Base-by-base conservation (phyloP, 2,888 invertebrate genomes). In the Tinea semifulvella region DNA sequence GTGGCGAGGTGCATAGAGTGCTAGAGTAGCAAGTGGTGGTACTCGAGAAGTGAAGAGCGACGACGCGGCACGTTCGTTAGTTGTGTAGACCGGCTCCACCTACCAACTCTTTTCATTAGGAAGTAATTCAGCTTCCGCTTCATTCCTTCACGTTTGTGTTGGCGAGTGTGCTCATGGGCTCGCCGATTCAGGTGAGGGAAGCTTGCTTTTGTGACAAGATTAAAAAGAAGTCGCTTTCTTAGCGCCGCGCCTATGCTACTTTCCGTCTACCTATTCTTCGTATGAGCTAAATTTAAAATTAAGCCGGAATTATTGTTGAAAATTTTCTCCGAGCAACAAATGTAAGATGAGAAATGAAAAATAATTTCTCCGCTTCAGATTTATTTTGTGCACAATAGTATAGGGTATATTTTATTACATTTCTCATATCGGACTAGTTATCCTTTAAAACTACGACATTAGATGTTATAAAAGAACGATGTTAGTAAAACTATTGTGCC, bases 101-200 rank as follows among this genome's bases (percentile, higher is more conserved):
- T 67, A 64, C 67, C 64, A 60, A 65, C 72, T 76, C 77, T 77
- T 77, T 80, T 80, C 79, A 79, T 79, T 80, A 79, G 77, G 76
- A 77, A 80, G 76, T 79, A 79, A 79, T 79, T 76, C 73, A 67
- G 76, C 74, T 75, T 73, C 68, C 71, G 74, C 70, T 74, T 73
- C 79, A 76, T 80, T 76, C 75, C 74, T 77, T 62, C 66, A 63
- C 66, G 74, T 70, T 72, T 72, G 71, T 69, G 61, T 60, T 66
- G 55, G 56, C 61, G 59, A 67, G 75, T 65, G 76, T 69, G 60
- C 75, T 76, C 65, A 65, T 68, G 61, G 65, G 65, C 58, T 58
- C 63, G 68, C 71, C 74, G 76, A 79, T 68, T 74, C 76, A 77
- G 74, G 74, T 71, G 65, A 71, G 66, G 76, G 14, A 31, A 31